Percentiles rank a stretch among this genome's conserved stretches.
Conservation (phyloP, 2,888 invertebrate genomes). For the Idaea biselata region DNA sequence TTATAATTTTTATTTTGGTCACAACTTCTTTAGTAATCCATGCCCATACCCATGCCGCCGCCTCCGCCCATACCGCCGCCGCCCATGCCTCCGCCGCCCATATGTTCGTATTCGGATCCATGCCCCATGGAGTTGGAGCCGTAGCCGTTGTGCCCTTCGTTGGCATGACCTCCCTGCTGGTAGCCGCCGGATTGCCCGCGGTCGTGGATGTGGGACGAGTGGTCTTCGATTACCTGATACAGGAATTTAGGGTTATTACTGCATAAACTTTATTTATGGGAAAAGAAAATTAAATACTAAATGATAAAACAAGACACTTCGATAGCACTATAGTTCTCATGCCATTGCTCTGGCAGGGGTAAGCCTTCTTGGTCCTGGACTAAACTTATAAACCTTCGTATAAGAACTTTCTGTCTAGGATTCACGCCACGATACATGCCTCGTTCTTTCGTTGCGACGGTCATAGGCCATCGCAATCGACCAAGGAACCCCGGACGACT, state of each 20-base stretch:
- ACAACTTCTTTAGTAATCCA: neutral
- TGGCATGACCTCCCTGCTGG: neutral
- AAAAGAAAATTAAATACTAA: neutral
- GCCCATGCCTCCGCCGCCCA: neutral
- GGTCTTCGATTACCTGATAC: neutral
- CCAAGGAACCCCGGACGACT: too few relatives aligned
- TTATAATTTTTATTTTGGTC: too few relatives aligned
- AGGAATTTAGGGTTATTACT: neutral
- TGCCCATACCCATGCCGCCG: neutral
- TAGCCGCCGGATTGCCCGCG: neutral
- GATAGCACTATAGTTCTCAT: neutral
- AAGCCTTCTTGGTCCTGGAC: too few relatives aligned
- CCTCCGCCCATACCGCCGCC: neutral
- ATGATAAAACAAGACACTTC: neutral
- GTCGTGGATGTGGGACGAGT: neutral
- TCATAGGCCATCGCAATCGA: too few relatives aligned
- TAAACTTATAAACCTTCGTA: too few relatives aligned
- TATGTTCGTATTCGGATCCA: neutral
- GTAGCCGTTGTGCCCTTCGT: neutral
- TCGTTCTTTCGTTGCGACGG: too few relatives aligned
- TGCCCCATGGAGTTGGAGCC: neutral
- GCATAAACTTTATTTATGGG: neutral
- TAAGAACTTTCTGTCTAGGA: too few relatives aligned
- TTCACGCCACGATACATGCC: too few relatives aligned
- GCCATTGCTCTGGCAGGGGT: neutral